Evolutionary conservation across 2,888 invertebrate genomes (phyloP).

Genomic region (Arctia plantaginis): DNA sequence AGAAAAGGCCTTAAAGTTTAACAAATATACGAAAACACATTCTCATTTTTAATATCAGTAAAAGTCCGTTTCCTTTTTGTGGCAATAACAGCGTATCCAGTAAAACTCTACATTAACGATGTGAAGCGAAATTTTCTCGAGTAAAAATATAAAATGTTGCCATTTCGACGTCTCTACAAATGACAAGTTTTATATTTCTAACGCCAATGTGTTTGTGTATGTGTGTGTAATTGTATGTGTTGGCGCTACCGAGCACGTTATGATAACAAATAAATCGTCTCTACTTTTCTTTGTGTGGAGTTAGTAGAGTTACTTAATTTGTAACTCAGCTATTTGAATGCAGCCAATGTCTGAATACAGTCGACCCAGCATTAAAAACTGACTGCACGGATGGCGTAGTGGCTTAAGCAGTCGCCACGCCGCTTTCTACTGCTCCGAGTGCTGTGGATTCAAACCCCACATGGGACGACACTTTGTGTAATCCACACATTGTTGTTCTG

Average conservation of each 20-base stretch:
- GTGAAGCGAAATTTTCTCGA: constrained; percentile 15
- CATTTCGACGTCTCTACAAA: constrained; percentile 45
- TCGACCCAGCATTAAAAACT: too few species aligned
- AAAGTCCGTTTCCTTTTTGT: not conserved
- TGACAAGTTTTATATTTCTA: constrained; percentile 41
- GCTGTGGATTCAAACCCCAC: too few species aligned
- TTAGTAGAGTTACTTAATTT: not conserved
- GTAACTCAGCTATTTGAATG: not conserved
- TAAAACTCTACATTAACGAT: constrained; percentile 7
- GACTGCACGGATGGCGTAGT: too few species aligned
- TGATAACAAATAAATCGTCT: constrained; percentile 24
- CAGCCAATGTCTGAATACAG: too few species aligned
- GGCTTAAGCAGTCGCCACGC: too few species aligned
- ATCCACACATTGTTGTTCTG: too few species aligned
- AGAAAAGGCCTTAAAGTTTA: not conserved
- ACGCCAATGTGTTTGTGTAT: constrained; percentile 24
- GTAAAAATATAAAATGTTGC: constrained; percentile 48
- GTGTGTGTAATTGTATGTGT: constrained; percentile 2
- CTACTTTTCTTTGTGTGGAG: constrained; percentile 19
- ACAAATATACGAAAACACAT: not conserved
- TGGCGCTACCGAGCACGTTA: constrained; percentile 20
- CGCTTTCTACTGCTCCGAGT: too few species aligned
- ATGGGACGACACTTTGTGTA: too few species aligned
- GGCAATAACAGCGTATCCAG: constrained; percentile 9
- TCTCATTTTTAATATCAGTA: not conserved